Evolutionary conservation across 2,797 vertebrate species (phyloP).

Genomic region (Hoplostethus atlanticus): DNA sequence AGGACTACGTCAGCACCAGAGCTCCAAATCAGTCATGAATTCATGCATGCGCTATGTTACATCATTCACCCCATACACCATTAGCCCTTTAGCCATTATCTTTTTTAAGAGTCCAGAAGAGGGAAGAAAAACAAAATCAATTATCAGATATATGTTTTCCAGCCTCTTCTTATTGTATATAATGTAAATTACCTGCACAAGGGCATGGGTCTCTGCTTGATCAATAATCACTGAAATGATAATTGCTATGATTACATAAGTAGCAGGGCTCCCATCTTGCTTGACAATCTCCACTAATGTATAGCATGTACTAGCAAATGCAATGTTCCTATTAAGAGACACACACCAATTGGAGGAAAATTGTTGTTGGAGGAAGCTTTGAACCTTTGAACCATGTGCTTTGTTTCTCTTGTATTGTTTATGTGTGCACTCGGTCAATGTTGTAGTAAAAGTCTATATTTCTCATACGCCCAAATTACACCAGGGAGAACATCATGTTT

Average conservation of each 20-base stretch:
- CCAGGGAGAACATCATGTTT: neutral
- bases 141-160: conserved; percentile 26
- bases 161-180: conserved; percentile 3
- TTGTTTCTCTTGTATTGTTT: neutral
- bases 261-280: conserved; percentile 45
- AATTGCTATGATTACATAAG: conserved; percentile 68
- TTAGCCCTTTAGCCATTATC: conserved; percentile 19
- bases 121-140: conserved; percentile 18
- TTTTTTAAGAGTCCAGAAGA: conserved; percentile 9
- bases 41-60: too few species aligned
- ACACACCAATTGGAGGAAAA: neutral
- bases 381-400: too few species aligned
- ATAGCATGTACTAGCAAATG: conserved; percentile 19
- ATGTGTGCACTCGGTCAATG: neutral
- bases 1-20: too few species aligned
- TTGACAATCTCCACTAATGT: conserved; percentile 58
- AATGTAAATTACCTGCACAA: conserved; percentile 53
- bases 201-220: conserved; percentile 43
- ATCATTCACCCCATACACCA: too few species aligned
- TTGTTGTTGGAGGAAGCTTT: neutral
- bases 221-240: conserved; percentile 69
- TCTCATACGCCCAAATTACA: conserved; percentile 5
- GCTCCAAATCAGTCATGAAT: too few species aligned
- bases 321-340: conserved; percentile 25
- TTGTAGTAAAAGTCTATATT: neutral